These are phyloP conservation scores for Smittia aterrima DNA, from an alignment of 2,888 invertebrate genomes.

Conservation along the genomic window DNA sequence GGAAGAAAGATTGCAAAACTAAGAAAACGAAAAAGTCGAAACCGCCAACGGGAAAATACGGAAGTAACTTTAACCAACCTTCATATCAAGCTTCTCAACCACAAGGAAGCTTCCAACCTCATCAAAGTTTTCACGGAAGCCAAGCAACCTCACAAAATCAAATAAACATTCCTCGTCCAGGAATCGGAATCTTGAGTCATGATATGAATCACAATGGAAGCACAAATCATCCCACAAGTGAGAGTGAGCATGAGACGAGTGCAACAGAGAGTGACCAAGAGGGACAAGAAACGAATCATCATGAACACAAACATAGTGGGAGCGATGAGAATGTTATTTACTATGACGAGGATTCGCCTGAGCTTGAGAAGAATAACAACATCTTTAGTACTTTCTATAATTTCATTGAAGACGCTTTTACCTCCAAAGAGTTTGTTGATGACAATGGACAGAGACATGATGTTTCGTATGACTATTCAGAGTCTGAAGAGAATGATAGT, in stretches of 20 bases:
- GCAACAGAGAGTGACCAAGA: constrained; percentile 10
- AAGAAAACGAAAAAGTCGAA: not conserved
- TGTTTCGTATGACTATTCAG: not conserved
- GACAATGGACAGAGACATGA: not conserved
- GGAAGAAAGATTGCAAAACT: not conserved
- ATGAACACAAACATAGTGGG: not conserved
- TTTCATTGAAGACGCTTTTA: no score
- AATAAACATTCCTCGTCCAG: no score
- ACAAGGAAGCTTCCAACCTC: no score
- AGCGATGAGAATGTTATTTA: not conserved
- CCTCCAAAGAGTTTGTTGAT: not conserved
- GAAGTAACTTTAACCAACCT: not conserved
- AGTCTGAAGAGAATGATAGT: not conserved
- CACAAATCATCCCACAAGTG: not conserved
- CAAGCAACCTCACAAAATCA: no score
- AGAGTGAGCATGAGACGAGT: not conserved
- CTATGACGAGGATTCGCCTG: not conserved
- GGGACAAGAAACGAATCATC: not conserved
- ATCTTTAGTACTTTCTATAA: not conserved
- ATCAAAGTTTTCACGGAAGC: no score
- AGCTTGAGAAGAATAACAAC: not conserved
- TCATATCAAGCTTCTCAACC: no score
- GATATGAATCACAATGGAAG: not conserved
- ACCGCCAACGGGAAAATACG: not conserved
- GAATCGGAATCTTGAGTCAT: not conserved